Percentiles rank a stretch among this genome's conserved stretches.
phyloP scores from a whole-genome alignment of 2,888 invertebrate genomes.

The Pherbina coryleti region DNA sequence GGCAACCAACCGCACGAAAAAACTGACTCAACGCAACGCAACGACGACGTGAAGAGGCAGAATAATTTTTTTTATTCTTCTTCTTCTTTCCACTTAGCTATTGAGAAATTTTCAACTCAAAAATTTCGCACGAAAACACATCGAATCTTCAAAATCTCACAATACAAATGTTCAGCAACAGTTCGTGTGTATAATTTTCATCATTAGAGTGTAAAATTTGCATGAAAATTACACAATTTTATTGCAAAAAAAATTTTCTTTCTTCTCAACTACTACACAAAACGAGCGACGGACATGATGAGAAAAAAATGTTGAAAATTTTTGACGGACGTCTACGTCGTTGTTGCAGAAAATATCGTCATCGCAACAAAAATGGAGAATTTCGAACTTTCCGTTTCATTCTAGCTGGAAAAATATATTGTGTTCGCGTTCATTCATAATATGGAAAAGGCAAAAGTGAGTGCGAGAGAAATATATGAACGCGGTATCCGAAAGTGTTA shows the following conservation, averaged over 20 bases:
- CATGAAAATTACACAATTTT: slow-evolving; percentile 37
- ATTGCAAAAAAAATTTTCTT: slow-evolving; percentile 40
- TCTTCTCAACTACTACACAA: slow-evolving; percentile 42
- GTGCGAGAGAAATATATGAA: background rate
- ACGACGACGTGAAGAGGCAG: slow-evolving; percentile 38
- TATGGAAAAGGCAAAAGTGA: background rate
- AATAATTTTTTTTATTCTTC: slow-evolving; percentile 40
- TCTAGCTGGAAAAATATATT: background rate
- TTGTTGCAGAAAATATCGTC: slow-evolving; percentile 26
- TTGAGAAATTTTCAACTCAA: slow-evolving; percentile 36
- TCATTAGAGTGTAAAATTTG: slow-evolving; percentile 32
- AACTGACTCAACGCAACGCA: slow-evolving; percentile 26
- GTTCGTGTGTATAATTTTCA: slow-evolving; percentile 30
- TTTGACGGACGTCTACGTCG: slow-evolving; percentile 34
- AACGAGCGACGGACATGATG: slow-evolving; percentile 48
- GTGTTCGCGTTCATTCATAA: background rate
- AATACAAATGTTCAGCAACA: slow-evolving; percentile 28
- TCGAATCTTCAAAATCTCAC: slow-evolving; percentile 31
- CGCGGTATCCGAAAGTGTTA: background rate
- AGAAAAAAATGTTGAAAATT: slow-evolving; percentile 35
- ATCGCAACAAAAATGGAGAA: slow-evolving; percentile 21
- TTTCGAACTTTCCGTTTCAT: slow-evolving; percentile 23
- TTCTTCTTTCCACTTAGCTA: slow-evolving; percentile 35
- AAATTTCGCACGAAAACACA: slow-evolving; percentile 33
- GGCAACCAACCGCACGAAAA: slow-evolving; percentile 42